Base-by-base conservation (phyloP, 2,888 invertebrate species). In the Spatulosminthurus flaviceps region DNA sequence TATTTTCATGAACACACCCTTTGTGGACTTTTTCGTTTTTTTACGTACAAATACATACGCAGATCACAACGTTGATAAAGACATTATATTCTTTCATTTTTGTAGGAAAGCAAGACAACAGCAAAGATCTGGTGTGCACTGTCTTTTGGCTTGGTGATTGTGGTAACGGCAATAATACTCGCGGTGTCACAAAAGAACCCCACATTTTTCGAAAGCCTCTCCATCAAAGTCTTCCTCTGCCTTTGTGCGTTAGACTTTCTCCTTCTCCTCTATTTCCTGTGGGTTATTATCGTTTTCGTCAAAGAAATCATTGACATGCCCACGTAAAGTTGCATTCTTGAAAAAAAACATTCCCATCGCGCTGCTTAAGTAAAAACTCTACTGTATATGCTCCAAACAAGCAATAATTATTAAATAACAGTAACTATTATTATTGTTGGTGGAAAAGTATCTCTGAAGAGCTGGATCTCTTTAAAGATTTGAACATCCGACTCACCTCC, bases 201-300 rank as follows among this genome's bases (percentile, higher is more conserved):
- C n/a, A 41, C 77, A 5, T 81, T 85, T 42, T 84, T 84, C 74
- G 79, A 81, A 51, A 83, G 83, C 81, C 79, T 83, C 79, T 81
- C 83, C 41, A 84, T 85, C 78, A 83, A 84, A 79, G 82, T 84
- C 77, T 85, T 85, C 74, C 81, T 85, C 51, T 81, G 82, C 79
- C 82, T 82, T 34, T 83, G 83, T 80, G 84, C 82, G 26, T 80
- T 84, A 28, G 85, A 85, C 82, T 85, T 85, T 81, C 70, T 84
- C 77, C 82, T 84, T 34, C 79, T 85, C 67, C 84, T 85, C 81
- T 85, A 85, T 78, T 85, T 85, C 80, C 84, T 85, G 29, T 85
- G 85, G 85, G 85, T 85, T 73, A 84, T 85, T 77, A 85, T 85
- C 67, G 85, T 84, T 73, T 85, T 83, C 74, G 84, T 84, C 51